A percentile compares a stretch with the other conserved stretches of the same genome.
These are phyloP conservation scores for Oreamnos americanus DNA, from an alignment of 2,113 vertebrate species.

Conservation along the genomic window DNA sequence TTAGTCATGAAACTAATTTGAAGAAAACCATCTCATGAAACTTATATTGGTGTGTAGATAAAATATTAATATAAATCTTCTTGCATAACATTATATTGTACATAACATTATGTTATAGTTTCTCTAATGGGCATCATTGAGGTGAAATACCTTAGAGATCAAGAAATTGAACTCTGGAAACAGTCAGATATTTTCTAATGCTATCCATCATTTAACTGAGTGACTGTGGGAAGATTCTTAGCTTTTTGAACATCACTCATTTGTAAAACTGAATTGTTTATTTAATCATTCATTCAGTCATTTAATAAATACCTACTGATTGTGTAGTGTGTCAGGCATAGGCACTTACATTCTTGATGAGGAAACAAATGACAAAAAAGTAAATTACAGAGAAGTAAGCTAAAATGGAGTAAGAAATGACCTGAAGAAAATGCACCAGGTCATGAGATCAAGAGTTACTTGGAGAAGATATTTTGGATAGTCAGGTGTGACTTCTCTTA, in stretches of 20 bases:
- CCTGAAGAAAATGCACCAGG: background rate
- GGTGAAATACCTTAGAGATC: background rate
- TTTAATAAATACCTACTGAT: background rate
- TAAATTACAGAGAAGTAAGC: background rate
- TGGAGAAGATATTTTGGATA: background rate
- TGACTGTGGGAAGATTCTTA: background rate
- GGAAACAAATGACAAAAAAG: background rate
- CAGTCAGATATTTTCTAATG: slow-evolving; percentile 15
- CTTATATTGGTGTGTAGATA: background rate
- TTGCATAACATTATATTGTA: background rate
- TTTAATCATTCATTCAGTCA: background rate
- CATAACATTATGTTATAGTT: background rate
- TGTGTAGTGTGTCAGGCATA: background rate
- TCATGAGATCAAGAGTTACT: background rate
- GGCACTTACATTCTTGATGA: background rate
- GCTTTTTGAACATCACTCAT: background rate
- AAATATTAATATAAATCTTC: background rate
- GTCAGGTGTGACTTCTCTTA: background rate
- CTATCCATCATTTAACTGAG: background rate
- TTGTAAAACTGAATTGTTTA: background rate
- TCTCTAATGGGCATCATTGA: background rate
- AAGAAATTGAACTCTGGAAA: background rate
- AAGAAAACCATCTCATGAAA: background rate
- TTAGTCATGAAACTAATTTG: background rate
- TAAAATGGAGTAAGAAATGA: background rate